Base-by-base conservation (phyloP, 2,797 vertebrate species). In the Melanotaenia pygmaea region DNA sequence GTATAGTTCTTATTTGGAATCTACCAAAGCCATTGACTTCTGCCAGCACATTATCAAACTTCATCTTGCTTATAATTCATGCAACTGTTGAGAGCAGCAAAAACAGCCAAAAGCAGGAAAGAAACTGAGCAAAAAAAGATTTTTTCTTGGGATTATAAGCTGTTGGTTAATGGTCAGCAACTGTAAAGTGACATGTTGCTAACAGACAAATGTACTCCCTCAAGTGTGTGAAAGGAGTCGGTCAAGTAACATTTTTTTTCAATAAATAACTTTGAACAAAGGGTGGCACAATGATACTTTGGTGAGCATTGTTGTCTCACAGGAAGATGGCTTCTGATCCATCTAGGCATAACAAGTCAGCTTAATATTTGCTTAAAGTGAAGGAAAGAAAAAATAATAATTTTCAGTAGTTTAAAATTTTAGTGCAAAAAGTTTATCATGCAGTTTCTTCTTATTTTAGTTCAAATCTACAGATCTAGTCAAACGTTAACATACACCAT, bases 31-130 rank as follows among this genome's bases (percentile, higher is more conserved):
- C 94, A 0, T 94, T 89, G 0, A 76, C 89, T 76, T 96, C 93
- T n/a, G 86, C 80, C 63, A 97, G 69, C 51, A 97, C 71, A 51
- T 96, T 94, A 38, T 97, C 96, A 74, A 97, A 96, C 81, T 92
- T 92, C 95, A 97, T 97, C 50, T 74, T 86, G 2, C 14, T 64
- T 70, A 54, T 22, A 60, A 67, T 40, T 20, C 50, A 38, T 16
- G 24, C n/a, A 61, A 30, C 51, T 9, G 43, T 12, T 11, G 37
- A 72, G 18, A 78, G 43, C n/a, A 5, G 58, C 0, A 28, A 13
- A 38, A 63, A 59, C 45, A 59, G 40, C 24, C 18, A 43, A n/a
- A 43, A 72, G 1, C 18, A 54, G 9, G 28, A 20, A 26, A 45
- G 50, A 50, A 16, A 70, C 34, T 18, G 5, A 61, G 26, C 5